Conservation (phyloP, 1,140 invertebrate species). For the Drosophila baimaii region DNA sequence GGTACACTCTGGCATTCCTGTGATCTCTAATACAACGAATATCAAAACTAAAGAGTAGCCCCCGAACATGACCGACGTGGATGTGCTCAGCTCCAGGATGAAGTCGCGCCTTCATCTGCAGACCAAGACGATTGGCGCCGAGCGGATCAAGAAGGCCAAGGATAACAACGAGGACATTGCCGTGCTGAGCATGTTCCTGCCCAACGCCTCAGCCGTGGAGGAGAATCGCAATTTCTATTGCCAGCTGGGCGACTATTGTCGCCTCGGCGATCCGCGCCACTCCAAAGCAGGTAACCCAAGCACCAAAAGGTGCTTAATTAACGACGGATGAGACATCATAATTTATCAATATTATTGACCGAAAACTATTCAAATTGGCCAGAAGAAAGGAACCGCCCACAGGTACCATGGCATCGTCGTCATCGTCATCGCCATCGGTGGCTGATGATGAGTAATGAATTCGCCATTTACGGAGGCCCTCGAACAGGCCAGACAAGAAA, state of each 20-base stretch:
- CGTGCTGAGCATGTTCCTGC: slow-evolving; percentile 92
- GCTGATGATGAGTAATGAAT: slow-evolving; percentile 44
- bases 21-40: not conserved
- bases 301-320: slow-evolving; percentile 50
- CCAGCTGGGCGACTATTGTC: slow-evolving; percentile 89
- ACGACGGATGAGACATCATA: slow-evolving; percentile 67
- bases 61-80: slow-evolving; percentile 87
- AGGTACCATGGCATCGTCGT: slow-evolving; percentile 28
- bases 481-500: slow-evolving; percentile 36
- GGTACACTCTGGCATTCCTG: slow-evolving; percentile 36
- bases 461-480: slow-evolving; percentile 33
- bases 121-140: slow-evolving; percentile 90
- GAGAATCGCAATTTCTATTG: slow-evolving; percentile 91
- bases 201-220: slow-evolving; percentile 87
- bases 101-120: slow-evolving; percentile 89
- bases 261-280: slow-evolving; percentile 90
- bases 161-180: slow-evolving; percentile 94
- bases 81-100: slow-evolving; percentile 90
- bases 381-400: slow-evolving; percentile 65
- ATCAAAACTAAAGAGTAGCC: slow-evolving; percentile 9
- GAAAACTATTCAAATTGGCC: slow-evolving; percentile 54
- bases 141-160: slow-evolving; percentile 89
- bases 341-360: slow-evolving; percentile 78
- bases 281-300: slow-evolving; percentile 89
- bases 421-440: slow-evolving; percentile 46